Conservation (phyloP, 2,113 vertebrate species). For the Numida meleagris region DNA sequence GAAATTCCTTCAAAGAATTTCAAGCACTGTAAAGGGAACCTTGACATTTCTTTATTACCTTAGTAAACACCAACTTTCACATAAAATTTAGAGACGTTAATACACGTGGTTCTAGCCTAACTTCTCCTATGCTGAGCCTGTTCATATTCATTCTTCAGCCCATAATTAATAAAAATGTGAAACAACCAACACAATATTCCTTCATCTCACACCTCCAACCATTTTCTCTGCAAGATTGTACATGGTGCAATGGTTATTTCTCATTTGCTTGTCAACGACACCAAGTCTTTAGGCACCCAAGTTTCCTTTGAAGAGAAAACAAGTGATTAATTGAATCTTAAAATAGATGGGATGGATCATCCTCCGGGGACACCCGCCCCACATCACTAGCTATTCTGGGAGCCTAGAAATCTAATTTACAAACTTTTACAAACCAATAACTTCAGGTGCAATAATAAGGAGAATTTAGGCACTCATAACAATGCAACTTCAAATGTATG, state of each 20-base stretch:
- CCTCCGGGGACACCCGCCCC: background rate
- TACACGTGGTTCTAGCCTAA: background rate
- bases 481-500: background rate
- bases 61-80: background rate
- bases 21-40: background rate
- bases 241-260: background rate
- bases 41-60: background rate
- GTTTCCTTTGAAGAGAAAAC: background rate
- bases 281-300: background rate
- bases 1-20: background rate
- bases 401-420: background rate
- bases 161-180: background rate
- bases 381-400: background rate
- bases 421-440: background rate
- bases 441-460: background rate
- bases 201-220: background rate
- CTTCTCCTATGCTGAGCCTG: background rate
- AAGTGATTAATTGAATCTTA: background rate
- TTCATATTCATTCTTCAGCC: background rate
- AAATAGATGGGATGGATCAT: background rate
- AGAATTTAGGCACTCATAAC: background rate
- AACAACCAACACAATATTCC: fast-evolving
- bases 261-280: background rate
- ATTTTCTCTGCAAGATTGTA: background rate
- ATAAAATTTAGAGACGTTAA: background rate